Base-by-base conservation (phyloP, 2,888 invertebrate genomes). In the Ashinkailepas kermadecensis region DNA sequence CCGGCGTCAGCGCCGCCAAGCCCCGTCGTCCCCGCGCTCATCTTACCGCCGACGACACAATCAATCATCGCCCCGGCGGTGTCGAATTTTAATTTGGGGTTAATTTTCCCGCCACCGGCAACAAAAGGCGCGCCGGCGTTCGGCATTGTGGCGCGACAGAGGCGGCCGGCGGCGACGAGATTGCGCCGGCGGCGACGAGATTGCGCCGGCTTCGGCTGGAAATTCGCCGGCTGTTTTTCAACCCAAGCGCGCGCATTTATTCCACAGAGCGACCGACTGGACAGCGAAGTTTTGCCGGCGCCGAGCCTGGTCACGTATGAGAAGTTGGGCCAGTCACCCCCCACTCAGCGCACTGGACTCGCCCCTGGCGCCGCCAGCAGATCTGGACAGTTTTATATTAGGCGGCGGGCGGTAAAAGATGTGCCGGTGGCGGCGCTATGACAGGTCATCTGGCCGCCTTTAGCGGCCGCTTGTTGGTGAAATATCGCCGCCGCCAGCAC, bases 51-150 rank as follows among this genome's bases (percentile, higher is more conserved):
- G 25, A 54, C 70, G 8, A 7, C 70, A 54, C 70, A 70, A 70
- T 70, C 70, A 70, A 70, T 70, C 70, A 70, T 70, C 70, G 39
- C 70, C 70, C 39, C 70, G 39, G 70, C 70, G 70, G 70, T 70
- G 70, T 70, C 70, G 70, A 70, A 70, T 70, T 70, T 70, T 70
- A 70, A 70, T 70, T 70, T 70, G 70, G 54, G 70, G 70, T 70
- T 70, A 70, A 70, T 70, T 70, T 70, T 70, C 70, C 70, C 70
- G 54, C 70, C 39, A 7, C 70, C 21, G 70, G 39, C 70, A 23
- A 54, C 39, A 39, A 70, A 70, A 15, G 15, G 15, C n/a, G 70
- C 70, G 39, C 9, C 54, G 3, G 15, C 18, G 70, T 54, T 54
- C 54, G 70, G 54, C 70, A 70, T 70, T 70, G 15, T 13, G 13